Evolutionary conservation across 2,113 vertebrate species (phyloP).

Genomic region (Porphyrio hochstetteri): DNA sequence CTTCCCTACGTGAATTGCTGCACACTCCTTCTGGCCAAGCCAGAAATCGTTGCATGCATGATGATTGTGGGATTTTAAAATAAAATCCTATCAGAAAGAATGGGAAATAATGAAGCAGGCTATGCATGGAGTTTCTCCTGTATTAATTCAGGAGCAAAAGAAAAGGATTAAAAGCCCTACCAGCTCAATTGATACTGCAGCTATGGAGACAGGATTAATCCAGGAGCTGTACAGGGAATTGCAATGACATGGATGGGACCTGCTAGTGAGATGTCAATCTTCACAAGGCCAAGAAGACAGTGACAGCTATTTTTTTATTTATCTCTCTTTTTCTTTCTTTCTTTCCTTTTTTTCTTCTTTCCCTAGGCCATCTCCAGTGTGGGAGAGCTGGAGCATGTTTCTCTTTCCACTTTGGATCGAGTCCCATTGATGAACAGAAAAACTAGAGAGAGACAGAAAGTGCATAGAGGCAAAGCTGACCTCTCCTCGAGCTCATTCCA

Average conservation of each 20-base stretch:
- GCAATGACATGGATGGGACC: not conserved
- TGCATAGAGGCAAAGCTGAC: not conserved
- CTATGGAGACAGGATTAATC: not conserved
- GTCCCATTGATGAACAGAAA: not conserved
- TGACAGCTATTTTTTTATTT: not conserved
- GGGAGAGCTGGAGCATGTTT: not conserved
- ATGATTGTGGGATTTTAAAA: not conserved
- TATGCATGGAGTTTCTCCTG: not conserved
- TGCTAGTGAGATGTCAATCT: not conserved
- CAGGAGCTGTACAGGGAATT: not conserved
- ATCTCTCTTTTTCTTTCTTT: not conserved
- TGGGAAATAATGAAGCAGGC: not conserved
- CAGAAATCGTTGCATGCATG: not conserved
- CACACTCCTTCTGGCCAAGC: not conserved
- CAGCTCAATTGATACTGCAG: not conserved
- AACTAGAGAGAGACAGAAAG: not conserved
- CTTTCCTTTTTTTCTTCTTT: not conserved
- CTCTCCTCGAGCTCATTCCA: not conserved
- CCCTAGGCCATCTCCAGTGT: not conserved
- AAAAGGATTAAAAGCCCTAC: not conserved
- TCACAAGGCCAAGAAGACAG: not conserved
- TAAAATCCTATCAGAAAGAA: not conserved
- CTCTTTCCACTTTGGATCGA: not conserved
- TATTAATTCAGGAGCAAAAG: not conserved
- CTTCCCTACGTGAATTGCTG: fast-evolving